Evolutionary conservation across 2,888 invertebrate species (phyloP), one percentile per base, ranked within the genome.

Genomic region (Osmoderma eremita): DNA sequence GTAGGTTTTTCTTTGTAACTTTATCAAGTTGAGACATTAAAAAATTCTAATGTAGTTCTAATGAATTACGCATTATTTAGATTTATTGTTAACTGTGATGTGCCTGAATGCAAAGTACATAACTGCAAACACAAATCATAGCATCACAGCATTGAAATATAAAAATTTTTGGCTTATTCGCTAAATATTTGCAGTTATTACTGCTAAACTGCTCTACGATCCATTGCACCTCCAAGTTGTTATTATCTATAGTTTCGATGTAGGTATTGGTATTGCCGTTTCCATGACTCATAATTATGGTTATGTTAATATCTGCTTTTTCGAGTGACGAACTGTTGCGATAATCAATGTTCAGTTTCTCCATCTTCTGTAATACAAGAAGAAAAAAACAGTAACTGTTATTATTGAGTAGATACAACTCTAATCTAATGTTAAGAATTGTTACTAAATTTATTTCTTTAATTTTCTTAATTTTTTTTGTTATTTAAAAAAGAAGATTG

Each of bases 101-200:
- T n/a, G n/a, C n/a, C n/a, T n/a, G n/a, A n/a, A n/a, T n/a, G n/a
- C n/a, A n/a, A n/a, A n/a, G n/a, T n/a, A n/a, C n/a, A n/a, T n/a
- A n/a, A n/a, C n/a, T n/a, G n/a, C n/a, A n/a, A n/a, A n/a, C n/a
- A n/a, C n/a, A n/a, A n/a, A n/a, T n/a, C n/a, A n/a, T n/a, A n/a
- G n/a, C n/a, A n/a, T n/a, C n/a, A 80, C 91, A 91, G 71, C 87
- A 87, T 76, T 91, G 91, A 76, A 91, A 90, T 67, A 92, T 84
- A 76, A 91, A 89, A 64, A 92, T 87, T 82, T 91, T 91, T 18
- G 91, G 91, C 75, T 90, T 87, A 62, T 85, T 83, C 8, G 78
- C 74, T 67, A 91, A 82, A 63, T 78, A 76, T 0, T 83, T 83
- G 77, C 89, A 87, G 63, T 81, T 82, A 13, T 76, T 73, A 74